These are phyloP conservation scores for Salmo trutta DNA, from an alignment of 2,797 vertebrate genomes.

Conservation along the genomic window DNA sequence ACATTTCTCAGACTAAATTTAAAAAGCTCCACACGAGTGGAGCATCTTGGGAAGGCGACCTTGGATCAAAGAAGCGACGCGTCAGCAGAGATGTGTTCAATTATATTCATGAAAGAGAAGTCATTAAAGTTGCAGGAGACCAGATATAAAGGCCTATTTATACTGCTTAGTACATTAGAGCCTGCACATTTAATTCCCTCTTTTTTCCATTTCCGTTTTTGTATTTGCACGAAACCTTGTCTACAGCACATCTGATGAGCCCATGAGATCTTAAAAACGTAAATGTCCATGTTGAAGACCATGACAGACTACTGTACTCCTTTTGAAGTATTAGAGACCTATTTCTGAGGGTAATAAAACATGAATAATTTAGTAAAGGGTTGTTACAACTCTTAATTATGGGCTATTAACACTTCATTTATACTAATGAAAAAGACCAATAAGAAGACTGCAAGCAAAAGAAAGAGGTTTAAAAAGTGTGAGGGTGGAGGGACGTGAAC, in stretches of 20 bases:
- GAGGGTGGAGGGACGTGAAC: neutral
- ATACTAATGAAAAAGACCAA: slow-evolving; percentile 19
- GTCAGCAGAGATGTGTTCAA: slow-evolving; percentile 36
- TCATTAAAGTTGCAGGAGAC: slow-evolving; percentile 63
- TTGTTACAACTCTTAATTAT: slow-evolving; percentile 51
- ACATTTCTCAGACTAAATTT: neutral
- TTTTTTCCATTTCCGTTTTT: neutral
- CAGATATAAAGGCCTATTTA: slow-evolving; percentile 59
- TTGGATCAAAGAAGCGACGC: slow-evolving; percentile 33
- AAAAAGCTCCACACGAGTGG: neutral
- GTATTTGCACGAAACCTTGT: slow-evolving; percentile 31
- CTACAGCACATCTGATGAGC: slow-evolving; percentile 51
- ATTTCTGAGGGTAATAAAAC: slow-evolving; percentile 61
- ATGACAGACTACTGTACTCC: slow-evolving; percentile 23
- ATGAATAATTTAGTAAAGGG: slow-evolving; percentile 66
- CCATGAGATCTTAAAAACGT: slow-evolving; percentile 64
- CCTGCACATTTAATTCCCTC: neutral
- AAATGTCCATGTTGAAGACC: slow-evolving; percentile 36
- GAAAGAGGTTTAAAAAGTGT: slow-evolving; percentile 1
- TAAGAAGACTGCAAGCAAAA: slow-evolving; percentile 5
- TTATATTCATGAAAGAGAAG: slow-evolving; percentile 52
- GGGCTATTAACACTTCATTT: slow-evolving; percentile 37
- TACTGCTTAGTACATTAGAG: slow-evolving; percentile 36
- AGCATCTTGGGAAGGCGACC: slow-evolving; percentile 35
- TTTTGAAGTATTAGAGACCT: slow-evolving; percentile 46